These are phyloP conservation scores for Carposina sasakii DNA, from an alignment of 1,140 invertebrate species.

Conservation along the genomic window DNA sequence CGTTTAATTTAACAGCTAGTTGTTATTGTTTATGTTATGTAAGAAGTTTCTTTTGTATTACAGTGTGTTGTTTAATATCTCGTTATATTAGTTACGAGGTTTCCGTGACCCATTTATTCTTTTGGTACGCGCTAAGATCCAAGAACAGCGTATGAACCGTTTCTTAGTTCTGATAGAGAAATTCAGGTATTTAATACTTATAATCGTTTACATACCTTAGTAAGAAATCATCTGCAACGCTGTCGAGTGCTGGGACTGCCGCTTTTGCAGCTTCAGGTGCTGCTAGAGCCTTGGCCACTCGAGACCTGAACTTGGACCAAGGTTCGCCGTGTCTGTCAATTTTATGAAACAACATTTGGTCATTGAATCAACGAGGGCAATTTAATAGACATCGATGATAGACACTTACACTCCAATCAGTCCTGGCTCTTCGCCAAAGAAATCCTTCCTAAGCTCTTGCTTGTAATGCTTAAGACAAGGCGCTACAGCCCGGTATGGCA, in stretches of 20 bases:
- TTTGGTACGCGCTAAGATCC: too few relatives aligned
- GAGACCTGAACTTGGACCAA: conserved; percentile 86
- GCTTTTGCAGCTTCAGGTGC: conserved; percentile 83
- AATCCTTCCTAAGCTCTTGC: conserved; percentile 80
- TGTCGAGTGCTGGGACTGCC: conserved; percentile 81
- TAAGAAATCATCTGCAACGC: conserved; percentile 82
- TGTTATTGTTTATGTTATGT: too few relatives aligned
- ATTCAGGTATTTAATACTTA: too few relatives aligned
- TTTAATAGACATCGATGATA: conserved; percentile 1
- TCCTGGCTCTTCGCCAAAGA: conserved; percentile 81
- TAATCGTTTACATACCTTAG: conserved; percentile 70
- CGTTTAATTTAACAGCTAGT: too few relatives aligned
- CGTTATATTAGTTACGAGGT: too few relatives aligned
- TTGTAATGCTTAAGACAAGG: conserved; percentile 86
- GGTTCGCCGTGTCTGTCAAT: conserved; percentile 83
- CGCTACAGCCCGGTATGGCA: conserved; percentile 85
- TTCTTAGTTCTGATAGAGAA: too few relatives aligned
- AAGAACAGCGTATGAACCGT: too few relatives aligned
- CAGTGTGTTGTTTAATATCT: too few relatives aligned
- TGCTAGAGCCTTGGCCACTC: conserved; percentile 88
- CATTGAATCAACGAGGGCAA: neutral
- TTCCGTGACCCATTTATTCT: too few relatives aligned
- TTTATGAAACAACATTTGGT: conserved; percentile 11
- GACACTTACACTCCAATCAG: conserved; percentile 85
- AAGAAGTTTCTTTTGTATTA: too few relatives aligned